Conservation (phyloP, 2,113 vertebrate species). For the Paramormyrops kingsleyae region DNA sequence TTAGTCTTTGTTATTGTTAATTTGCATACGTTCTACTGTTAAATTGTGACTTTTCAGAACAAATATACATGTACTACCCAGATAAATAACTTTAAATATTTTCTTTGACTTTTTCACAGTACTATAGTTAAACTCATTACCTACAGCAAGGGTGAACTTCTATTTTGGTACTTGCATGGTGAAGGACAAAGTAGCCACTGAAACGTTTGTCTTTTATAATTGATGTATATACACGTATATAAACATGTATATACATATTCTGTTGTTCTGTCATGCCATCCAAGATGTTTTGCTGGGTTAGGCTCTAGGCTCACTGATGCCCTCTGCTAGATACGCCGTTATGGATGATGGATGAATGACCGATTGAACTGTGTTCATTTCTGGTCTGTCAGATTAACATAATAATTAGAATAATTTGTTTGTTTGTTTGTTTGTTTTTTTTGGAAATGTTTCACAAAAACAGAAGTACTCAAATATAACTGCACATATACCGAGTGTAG, state of each 20-base stretch:
- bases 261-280: neutral
- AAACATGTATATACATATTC: neutral
- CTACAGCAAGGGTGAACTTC: neutral
- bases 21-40: neutral
- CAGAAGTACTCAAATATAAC: neutral
- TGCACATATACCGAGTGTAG: neutral
- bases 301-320: neutral
- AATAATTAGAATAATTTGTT: neutral
- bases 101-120: neutral
- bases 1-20: neutral
- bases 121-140: neutral
- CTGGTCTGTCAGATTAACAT: neutral
- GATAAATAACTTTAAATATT: neutral
- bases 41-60: neutral
- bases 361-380: neutral
- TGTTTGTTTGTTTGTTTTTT: neutral
- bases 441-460: neutral
- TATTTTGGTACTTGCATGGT: neutral
- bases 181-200: neutral
- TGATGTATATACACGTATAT: neutral
- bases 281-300: neutral
- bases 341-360: neutral
- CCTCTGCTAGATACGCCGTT: neutral
- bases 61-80: neutral
- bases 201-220: neutral